phyloP scores from a whole-genome alignment of 2,113 vertebrate species.

The Athene noctua region DNA sequence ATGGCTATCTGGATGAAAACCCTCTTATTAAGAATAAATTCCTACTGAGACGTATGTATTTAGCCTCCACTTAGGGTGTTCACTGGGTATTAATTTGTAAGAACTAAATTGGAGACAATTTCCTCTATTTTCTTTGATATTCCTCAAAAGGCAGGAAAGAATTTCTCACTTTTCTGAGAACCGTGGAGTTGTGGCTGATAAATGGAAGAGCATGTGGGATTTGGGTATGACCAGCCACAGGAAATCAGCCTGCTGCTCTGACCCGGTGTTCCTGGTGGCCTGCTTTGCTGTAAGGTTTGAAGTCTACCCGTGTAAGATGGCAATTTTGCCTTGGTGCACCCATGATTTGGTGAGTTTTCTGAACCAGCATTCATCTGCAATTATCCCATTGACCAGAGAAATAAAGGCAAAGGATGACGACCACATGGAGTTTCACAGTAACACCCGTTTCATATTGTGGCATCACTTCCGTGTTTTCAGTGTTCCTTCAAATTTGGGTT shows the following conservation, averaged over 20 bases:
- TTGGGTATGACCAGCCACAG: accelerated
- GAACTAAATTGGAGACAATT: slow-evolving; percentile 9
- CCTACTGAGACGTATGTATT: background rate
- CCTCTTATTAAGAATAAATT: slow-evolving; percentile 25
- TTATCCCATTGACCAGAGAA: background rate
- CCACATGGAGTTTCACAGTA: background rate
- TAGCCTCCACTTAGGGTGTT: background rate
- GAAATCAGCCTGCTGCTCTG: background rate
- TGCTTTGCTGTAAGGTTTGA: background rate
- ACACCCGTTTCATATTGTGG: background rate
- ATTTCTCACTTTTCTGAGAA: background rate
- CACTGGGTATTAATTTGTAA: slow-evolving; percentile 16
- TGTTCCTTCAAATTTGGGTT: background rate
- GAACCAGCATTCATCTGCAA: background rate
- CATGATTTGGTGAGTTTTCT: background rate
- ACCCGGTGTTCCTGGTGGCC: background rate
- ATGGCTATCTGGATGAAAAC: slow-evolving; percentile 26
- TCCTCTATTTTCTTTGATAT: slow-evolving; percentile 3
- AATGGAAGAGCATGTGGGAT: background rate
- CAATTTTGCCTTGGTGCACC: background rate
- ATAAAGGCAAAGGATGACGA: background rate
- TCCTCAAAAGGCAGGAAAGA: slow-evolving; percentile 11
- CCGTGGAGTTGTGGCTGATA: background rate
- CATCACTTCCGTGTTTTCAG: background rate
- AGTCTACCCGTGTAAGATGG: background rate